These are phyloP conservation scores for Pangasius larnaudii DNA, from an alignment of 2,797 vertebrate genomes.

Conservation along the genomic window DNA sequence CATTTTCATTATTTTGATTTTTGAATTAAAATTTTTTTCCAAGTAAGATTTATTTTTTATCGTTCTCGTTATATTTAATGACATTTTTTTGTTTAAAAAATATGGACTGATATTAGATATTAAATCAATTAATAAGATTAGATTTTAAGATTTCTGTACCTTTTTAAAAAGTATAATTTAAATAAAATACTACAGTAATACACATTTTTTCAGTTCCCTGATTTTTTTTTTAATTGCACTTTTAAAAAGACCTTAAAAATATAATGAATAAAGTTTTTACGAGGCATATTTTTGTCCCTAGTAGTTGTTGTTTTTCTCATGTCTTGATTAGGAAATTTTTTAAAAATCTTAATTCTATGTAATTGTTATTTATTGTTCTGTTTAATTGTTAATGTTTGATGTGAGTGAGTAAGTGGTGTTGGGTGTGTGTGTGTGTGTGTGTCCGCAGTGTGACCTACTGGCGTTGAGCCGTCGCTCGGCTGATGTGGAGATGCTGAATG, in stretches of 20 bases:
- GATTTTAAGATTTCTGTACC: not conserved
- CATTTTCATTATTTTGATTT: not conserved
- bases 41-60: not conserved
- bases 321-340: not conserved
- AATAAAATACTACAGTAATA: not conserved
- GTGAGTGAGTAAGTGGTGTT: not conserved
- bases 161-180: not conserved
- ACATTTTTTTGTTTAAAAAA: not conserved
- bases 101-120: too few relatives aligned
- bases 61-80: not conserved
- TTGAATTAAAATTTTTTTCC: not conserved
- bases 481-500: slow-evolving; percentile 85
- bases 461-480: slow-evolving; percentile 78
- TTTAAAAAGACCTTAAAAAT: not conserved
- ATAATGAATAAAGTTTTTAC: not conserved
- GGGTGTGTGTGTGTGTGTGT: not conserved
- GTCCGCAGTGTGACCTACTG: slow-evolving; percentile 67
- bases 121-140: not conserved
- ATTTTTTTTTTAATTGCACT: not conserved
- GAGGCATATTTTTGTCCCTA: not conserved
- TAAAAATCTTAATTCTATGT: not conserved
- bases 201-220: not conserved
- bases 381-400: not conserved
- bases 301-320: not conserved
- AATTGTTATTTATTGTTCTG: not conserved